phyloP scores from a whole-genome alignment of 1,140 invertebrate genomes.

The Ganaspis sp. region DNA sequence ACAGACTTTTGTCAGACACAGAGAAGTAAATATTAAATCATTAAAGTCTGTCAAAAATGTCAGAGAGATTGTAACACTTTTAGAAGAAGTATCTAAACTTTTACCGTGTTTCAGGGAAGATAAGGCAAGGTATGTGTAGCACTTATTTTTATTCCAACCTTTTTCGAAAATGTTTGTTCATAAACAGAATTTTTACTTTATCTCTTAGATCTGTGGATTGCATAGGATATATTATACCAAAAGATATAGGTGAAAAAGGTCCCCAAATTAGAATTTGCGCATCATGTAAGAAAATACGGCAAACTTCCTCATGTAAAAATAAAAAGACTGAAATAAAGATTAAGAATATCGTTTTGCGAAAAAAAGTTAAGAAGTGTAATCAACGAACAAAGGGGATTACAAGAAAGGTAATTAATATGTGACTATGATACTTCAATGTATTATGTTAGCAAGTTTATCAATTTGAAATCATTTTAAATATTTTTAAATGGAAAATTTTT shows the following conservation, averaged over 20 bases:
- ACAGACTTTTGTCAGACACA: not conserved
- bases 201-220: not conserved
- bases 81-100: not conserved
- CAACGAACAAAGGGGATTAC: no score
- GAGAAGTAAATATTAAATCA: not conserved
- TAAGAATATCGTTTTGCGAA: not conserved
- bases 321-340: not conserved
- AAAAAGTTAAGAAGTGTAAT: no score
- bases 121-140: not conserved
- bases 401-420: no score
- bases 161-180: no score
- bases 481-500: no score
- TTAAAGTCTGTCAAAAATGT: not conserved
- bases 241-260: not conserved
- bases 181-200: no score
- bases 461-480: no score
- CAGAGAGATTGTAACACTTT: not conserved
- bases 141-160: not conserved
- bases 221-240: not conserved
- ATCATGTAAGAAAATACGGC: not conserved
- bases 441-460: no score
- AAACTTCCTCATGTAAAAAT: not conserved
- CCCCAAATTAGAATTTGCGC: not conserved
- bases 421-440: no score
- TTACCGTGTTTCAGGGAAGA: not conserved